These are phyloP conservation scores for Xestia xanthographa DNA, from an alignment of 2,888 invertebrate species.

Conservation along the genomic window DNA sequence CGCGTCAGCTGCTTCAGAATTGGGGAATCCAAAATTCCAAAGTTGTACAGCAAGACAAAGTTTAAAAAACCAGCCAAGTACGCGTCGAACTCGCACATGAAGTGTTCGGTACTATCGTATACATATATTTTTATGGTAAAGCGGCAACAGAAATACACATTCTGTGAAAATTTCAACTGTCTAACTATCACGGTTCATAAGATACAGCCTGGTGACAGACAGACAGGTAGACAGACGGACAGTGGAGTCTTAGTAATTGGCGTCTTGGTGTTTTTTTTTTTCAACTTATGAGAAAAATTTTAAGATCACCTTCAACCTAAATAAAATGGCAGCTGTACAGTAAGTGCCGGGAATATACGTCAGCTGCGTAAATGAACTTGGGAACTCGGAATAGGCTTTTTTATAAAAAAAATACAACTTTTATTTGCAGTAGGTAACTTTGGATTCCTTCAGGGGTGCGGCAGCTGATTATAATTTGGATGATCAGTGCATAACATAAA, in stretches of 20 bases:
- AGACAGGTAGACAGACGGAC: too few relatives aligned
- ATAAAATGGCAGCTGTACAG: neutral
- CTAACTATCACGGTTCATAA: too few relatives aligned
- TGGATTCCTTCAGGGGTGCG: too few relatives aligned
- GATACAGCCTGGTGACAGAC: too few relatives aligned
- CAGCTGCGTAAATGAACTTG: neutral
- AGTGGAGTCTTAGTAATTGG: neutral
- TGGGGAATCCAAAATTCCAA: neutral
- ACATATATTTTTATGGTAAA: too few relatives aligned
- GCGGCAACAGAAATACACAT: too few relatives aligned
- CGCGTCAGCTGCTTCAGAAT: neutral
- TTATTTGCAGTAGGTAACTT: neutral
- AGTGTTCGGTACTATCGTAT: too few relatives aligned
- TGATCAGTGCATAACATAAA: neutral
- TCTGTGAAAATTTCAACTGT: too few relatives aligned
- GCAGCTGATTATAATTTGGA: neutral
- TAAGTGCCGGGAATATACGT: neutral
- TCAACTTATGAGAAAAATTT: neutral
- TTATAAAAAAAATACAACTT: too few relatives aligned
- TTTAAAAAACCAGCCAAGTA: neutral
- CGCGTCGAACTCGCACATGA: too few relatives aligned
- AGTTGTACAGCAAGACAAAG: too few relatives aligned
- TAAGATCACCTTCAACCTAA: neutral
- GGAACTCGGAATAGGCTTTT: neutral
- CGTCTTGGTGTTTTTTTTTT: too few relatives aligned